Base-by-base conservation (phyloP, 2,113 vertebrate species). In the Takifugu flavidus region DNA sequence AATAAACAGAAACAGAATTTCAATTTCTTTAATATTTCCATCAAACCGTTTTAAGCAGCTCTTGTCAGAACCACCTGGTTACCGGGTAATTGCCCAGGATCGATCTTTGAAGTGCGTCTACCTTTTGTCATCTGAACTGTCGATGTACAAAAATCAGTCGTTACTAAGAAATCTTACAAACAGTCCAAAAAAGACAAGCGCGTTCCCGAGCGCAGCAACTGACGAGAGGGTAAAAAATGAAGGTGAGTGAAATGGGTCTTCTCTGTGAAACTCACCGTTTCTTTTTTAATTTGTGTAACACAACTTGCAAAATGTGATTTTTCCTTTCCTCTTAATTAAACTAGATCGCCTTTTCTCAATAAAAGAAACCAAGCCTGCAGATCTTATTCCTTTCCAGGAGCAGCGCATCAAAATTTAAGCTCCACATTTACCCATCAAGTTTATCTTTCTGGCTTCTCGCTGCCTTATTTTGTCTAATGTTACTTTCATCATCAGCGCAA, bases 11-110 rank as follows among this genome's bases (percentile, higher is more conserved):
- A 15, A 4, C n/a, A 66, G 25, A 62, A 65, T 60, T 65, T 62
- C n/a, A 0, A 28, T 27, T 26, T 59, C 45, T 78, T 78, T 52
- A 69, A 73, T 44, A 57, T 42, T 69, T 34, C 66, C 7, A 62
- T 59, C 55, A 77, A 78, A 70, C 66, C 67, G 51, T 25, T 67
- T 46, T 25, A 44, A 62, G 65, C 76, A 70, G 70, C 56, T 65
- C 70, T 62, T 61, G 31, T 62, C 20, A 56, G 13, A 47, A 65
- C 67, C 60, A 14, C 46, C 7, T 61, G 31, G 25, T 53, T 61
- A 28, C 39, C 20, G 20, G 43, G 56, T 42, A 65, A 49, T 72
- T 43, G 51, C 59, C 52, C 68, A 49, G 55, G 11, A 67, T 71
- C 4, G 13, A 60, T 72, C 44, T 59, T 67, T 31, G 13, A 49